These are phyloP conservation scores for Astropecten irregularis DNA, from an alignment of 53 echinoderm and acorn worm species.

Conservation along the genomic window DNA sequence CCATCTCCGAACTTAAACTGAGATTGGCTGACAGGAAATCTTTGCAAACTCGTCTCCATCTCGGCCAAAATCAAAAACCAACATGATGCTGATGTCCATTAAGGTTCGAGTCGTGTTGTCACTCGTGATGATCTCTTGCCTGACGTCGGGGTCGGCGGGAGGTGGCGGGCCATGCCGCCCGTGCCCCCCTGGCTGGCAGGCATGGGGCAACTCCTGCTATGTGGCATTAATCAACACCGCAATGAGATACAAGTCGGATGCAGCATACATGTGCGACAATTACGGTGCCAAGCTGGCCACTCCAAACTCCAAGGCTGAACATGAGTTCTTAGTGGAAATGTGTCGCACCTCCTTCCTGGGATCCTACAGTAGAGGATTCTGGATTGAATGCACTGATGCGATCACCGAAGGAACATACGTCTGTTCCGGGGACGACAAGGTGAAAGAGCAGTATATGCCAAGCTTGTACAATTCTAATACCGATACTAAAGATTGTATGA, in stretches of 20 bases:
- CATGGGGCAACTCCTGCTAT: constrained; percentile 20
- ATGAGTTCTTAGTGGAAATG: not conserved
- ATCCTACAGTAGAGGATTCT: not conserved
- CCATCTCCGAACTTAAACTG: too few species aligned
- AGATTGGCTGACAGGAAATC: too few species aligned
- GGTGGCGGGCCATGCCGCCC: too few species aligned
- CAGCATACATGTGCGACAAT: not conserved
- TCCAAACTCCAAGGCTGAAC: constrained; percentile 16
- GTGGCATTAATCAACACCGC: not conserved
- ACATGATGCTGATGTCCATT: too few species aligned
- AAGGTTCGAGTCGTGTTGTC: too few species aligned
- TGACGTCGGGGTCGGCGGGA: too few species aligned
- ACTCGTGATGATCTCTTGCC: too few species aligned
- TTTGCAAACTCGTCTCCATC: too few species aligned
- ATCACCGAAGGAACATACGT: not conserved
- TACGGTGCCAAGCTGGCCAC: constrained; percentile 19
- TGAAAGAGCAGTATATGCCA: not conserved
- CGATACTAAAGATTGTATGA: not conserved
- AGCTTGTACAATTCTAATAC: not conserved
- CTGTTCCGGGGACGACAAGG: not conserved
- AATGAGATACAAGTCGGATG: not conserved
- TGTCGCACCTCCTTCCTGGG: too few species aligned
- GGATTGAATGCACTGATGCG: constrained; percentile 24
- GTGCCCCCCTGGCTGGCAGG: not conserved
- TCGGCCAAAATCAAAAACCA: too few species aligned